Evolutionary conservation across 2,113 vertebrate species (phyloP).

Genomic region (Scophthalmus maximus): DNA sequence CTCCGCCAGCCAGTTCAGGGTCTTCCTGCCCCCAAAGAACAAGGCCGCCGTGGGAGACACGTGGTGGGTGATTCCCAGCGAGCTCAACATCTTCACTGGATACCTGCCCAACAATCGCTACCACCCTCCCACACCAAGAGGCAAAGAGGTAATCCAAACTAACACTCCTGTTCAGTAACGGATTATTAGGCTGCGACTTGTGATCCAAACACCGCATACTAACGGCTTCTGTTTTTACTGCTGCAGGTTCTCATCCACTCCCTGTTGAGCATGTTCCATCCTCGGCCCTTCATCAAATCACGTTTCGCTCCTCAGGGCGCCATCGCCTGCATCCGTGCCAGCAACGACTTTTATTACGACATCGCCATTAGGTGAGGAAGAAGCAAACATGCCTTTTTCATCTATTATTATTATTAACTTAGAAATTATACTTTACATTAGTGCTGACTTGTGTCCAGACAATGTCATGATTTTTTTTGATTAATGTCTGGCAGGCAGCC

Average conservation of each 20-base stretch:
- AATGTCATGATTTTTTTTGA: neutral
- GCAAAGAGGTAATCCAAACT: constrained; percentile 91
- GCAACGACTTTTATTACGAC: constrained; percentile 91
- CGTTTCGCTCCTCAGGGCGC: constrained; percentile 95
- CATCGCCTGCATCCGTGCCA: constrained; percentile 90
- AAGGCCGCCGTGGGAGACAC: constrained; percentile 87
- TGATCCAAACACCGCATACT: neutral
- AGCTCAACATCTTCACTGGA: constrained; percentile 94
- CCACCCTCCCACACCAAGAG: constrained; percentile 91
- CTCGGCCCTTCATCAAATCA: constrained; percentile 91
- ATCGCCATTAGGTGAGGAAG: constrained; percentile 91
- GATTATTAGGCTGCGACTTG: neutral
- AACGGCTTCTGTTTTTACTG: neutral
- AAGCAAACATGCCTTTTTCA: too few species aligned
- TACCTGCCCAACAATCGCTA: constrained; percentile 97
- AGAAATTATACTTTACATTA: constrained; percentile 4
- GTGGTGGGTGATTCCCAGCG: constrained; percentile 96
- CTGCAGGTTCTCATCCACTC: constrained; percentile 90
- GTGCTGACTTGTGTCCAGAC: constrained; percentile 18
- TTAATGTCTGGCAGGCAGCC: constrained; percentile 26
- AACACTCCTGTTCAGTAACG: neutral
- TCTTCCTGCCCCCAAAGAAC: constrained; percentile 90
- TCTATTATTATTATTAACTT: neutral
- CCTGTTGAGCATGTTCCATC: constrained; percentile 96
- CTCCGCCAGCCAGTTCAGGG: constrained; percentile 88